Base-by-base conservation (phyloP, 2,797 vertebrate genomes). In the Melanotaenia boesemani region DNA sequence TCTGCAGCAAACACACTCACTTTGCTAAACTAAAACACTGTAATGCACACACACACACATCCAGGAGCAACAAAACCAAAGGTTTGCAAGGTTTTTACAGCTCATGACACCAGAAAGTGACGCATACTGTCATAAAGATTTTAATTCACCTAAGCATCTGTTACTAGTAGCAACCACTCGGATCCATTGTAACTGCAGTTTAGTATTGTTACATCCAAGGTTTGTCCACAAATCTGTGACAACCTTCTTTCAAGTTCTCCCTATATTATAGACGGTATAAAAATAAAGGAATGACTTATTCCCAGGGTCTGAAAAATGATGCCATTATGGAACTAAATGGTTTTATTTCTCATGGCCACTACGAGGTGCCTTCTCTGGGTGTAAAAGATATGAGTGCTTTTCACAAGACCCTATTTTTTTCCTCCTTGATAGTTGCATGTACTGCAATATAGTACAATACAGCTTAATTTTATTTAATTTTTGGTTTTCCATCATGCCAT, bases 1-100 rank as follows among this genome's bases (percentile, higher is more conserved):
- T 44, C 41, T 16, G 48, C n/a, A 79, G 67, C 36, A 24, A 62
- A 54, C 56, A 64, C 44, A 62, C 69, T 63, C 69, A 72, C 62
- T 56, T 79, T 54, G 56, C 61, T 32, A 6, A 72, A 56, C 18
- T 50, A 55, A 55, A 72, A 34, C 22, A 39, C 16, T 18, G 8
- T 37, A 55, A 54, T 32, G 16, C 12, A 24, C 32, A 59, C 63
- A 65, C 41, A 67, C 72, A 70, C 55, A 62, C 36, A 37, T 37
- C 9, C 1, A 37, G 36, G 11, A 70, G 56, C 16, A 63, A 34
- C 39, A 60, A 67, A 32, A 18, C 9, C 32, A 37, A 11, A 37
- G 36, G 50, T 63, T 58, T 48, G 20, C 6, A 32, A 30, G 28
- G 52, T 59, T 54, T 66, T 70, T 62, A 46, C 26, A 11, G 55